Evolutionary conservation across 2,113 vertebrate species (phyloP).

Genomic region (Tretioscincus oriximinensis): DNA sequence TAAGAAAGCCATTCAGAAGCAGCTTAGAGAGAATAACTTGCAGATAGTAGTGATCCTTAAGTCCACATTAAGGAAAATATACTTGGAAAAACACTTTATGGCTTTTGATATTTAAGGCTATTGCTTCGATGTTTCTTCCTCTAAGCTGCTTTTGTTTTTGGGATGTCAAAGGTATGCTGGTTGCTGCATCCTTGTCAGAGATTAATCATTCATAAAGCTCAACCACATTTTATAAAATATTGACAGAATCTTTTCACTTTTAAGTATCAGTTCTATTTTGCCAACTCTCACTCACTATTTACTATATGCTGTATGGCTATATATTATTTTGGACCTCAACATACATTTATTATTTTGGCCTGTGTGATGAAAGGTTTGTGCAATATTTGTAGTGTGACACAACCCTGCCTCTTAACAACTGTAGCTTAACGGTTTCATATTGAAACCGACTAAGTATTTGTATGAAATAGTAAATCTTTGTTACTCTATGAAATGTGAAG

Average conservation of each 20-base stretch:
- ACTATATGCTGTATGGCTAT: background rate
- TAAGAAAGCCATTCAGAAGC: too few relatives aligned
- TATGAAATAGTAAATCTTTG: too few relatives aligned
- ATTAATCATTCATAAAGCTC: background rate
- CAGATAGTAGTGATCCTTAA: too few relatives aligned
- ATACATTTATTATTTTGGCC: background rate
- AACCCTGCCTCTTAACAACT: background rate
- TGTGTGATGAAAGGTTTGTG: background rate
- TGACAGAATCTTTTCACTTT: background rate
- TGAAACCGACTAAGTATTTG: too few relatives aligned
- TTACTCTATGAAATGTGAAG: rapidly evolving
- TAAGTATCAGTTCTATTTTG: background rate
- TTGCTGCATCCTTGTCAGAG: background rate
- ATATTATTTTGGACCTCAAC: background rate
- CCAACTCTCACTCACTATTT: background rate
- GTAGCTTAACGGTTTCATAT: too few relatives aligned
- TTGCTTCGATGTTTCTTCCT: too few relatives aligned
- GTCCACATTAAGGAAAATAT: too few relatives aligned
- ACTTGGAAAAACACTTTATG: too few relatives aligned
- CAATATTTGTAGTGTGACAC: background rate
- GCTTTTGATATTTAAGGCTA: too few relatives aligned
- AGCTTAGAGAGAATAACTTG: too few relatives aligned
- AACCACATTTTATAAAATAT: background rate
- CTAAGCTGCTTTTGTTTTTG: too few relatives aligned
- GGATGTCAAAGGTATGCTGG: too few relatives aligned